Evolutionary conservation across 2,888 invertebrate species (phyloP).

Genomic region (Catotricha subobsoleta): DNA sequence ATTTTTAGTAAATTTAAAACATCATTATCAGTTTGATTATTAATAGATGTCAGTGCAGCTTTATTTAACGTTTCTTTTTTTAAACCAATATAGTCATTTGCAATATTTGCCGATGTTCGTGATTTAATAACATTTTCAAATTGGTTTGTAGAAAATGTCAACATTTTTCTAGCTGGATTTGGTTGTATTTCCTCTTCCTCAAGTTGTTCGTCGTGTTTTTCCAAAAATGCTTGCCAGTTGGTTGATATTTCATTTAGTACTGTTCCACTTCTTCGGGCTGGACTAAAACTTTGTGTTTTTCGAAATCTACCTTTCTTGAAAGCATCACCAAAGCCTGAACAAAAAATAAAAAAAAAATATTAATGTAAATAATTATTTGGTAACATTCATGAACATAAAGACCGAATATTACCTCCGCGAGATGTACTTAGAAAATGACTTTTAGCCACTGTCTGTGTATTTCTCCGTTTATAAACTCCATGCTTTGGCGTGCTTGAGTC

Average conservation of each 20-base stretch:
- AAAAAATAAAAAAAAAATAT: no score
- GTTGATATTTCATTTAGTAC: neutral
- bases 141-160: neutral
- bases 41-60: no score
- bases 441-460: neutral
- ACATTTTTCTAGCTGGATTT: conserved; percentile 1
- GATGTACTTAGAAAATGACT: no score
- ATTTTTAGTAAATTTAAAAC: no score
- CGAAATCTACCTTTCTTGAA: neutral
- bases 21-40: no score
- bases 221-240: neutral
- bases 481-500: conserved; percentile 1
- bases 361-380: no score
- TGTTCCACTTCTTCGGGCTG: neutral
- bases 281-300: conserved; percentile 2
- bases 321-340: no score
- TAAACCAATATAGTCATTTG: no score
- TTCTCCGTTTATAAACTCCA: neutral
- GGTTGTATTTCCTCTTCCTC: neutral
- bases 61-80: no score
- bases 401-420: no score
- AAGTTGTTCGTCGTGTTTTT: neutral
- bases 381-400: no score
- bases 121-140: neutral
- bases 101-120: no score